Evolutionary conservation across 2,888 invertebrate genomes (phyloP), one percentile per base, ranked within the genome.

Genomic region (Drosophila ustulata): DNA sequence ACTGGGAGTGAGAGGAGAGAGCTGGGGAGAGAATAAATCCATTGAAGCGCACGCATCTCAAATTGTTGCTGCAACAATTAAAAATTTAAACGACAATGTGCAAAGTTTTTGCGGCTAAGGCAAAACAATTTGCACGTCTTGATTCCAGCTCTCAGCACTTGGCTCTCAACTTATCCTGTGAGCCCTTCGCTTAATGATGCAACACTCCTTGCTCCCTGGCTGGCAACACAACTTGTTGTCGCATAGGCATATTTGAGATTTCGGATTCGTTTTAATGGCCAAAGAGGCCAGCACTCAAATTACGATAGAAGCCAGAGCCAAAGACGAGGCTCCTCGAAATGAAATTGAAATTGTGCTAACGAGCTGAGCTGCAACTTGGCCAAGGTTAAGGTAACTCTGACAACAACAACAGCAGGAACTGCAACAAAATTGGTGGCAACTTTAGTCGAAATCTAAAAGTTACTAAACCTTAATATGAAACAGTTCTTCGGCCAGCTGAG

Each of bases 161-260:
- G 52, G 43, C 23, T 59, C 43, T 52, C 23, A n/a, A 46, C 52
- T 43, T 28, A 53, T 53, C 25, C 28, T 39, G 25, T 34, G 52
- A 61, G 49, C 43, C 53, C 65, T 63, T 61, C 45, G 53, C 52
- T 56, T 79, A 79, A 79, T 80, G 78, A 70, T 68, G 78, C 71
- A 64, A 50, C 59, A 56, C 56, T 59, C 49, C 39, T 18, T 41
- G 13, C 8, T 13, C 50, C n/a, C 50, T 45, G 41, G 53, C 39
- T 64, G 23, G 43, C 26, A 30, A 30, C 13, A 50, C 41, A 52
- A 51, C 55, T 37, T 37, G 37, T 66, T 63, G 56, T 49, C 32
- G 55, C 53, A 50, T 52, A 53, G 52, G 61, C 73, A 50, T 53
- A 58, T 66, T 69, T 66, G 45, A 45, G 43, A 58, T 64, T 69